Conservation (phyloP, 1,140 invertebrate species). For the Drosophila miranda region DNA sequence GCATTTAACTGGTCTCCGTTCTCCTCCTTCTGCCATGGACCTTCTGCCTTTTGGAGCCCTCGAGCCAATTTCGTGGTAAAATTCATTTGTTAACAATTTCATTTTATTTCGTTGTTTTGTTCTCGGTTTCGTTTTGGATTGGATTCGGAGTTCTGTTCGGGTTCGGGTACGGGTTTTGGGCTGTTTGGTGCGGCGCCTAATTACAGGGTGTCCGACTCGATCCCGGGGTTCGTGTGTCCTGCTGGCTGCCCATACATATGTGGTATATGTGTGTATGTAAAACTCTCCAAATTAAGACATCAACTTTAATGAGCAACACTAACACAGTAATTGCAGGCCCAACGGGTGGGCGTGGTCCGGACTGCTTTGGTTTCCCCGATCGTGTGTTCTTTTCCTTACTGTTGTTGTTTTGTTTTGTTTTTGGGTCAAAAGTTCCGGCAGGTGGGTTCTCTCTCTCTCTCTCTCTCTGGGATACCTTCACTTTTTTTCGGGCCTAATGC, state of each 20-base stretch:
- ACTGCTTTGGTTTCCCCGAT: conserved; percentile 60
- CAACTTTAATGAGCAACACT: conserved; percentile 78
- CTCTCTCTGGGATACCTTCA: conserved; percentile 45
- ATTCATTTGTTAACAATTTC: conserved; percentile 80
- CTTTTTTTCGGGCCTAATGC: conserved; percentile 61
- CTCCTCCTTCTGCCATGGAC: conserved; percentile 17
- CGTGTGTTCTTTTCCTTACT: conserved; percentile 6
- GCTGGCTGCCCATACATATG: conserved; percentile 29
- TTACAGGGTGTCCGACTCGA: conserved; percentile 66
- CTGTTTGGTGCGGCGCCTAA: conserved; percentile 67
- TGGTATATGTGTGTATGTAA: conserved; percentile 51
- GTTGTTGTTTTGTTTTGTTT: conserved; percentile 14
- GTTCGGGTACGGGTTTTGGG: conserved; percentile 8
- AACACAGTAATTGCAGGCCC: conserved; percentile 71
- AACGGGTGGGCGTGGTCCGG: conserved; percentile 55
- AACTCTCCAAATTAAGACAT: conserved; percentile 75
- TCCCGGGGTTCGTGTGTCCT: conserved; percentile 37
- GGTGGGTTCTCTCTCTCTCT: conserved; percentile 41
- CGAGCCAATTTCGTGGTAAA: conserved; percentile 74
- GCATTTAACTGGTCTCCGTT: conserved; percentile 62
- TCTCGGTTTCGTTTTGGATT: conserved; percentile 38
- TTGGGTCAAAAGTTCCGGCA: conserved; percentile 67
- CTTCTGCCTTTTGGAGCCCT: conserved; percentile 37
- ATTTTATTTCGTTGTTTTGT: conserved; percentile 59
- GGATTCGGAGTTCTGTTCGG: conserved; percentile 1